Evolutionary conservation across 2,113 vertebrate species (phyloP).

Genomic region (Nothobranchius kuhntae): DNA sequence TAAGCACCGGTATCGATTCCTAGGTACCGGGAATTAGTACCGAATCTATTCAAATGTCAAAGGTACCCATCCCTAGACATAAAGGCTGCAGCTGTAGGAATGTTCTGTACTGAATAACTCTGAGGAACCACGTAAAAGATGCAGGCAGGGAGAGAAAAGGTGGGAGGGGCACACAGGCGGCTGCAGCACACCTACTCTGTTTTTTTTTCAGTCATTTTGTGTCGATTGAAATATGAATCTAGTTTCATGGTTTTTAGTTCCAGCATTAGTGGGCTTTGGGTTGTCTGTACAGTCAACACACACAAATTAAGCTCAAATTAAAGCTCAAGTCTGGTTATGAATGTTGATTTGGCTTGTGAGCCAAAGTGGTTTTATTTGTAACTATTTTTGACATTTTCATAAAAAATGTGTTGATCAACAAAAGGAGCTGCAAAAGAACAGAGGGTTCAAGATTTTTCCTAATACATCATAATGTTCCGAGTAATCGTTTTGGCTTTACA

Average conservation of each 20-base stretch:
- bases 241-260: slow-evolving; percentile 10
- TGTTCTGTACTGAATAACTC: slow-evolving; percentile 26
- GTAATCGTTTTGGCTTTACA: slow-evolving; percentile 32
- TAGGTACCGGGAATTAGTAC: no score
- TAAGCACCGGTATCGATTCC: no score
- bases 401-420: slow-evolving; percentile 44
- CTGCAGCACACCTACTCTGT: background rate
- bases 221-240: slow-evolving; percentile 13
- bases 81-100: slow-evolving; percentile 32
- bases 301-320: slow-evolving; percentile 19
- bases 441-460: background rate
- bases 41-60: no score
- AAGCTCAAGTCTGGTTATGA: slow-evolving; percentile 15
- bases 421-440: slow-evolving; percentile 10
- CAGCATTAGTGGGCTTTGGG: background rate
- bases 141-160: slow-evolving; percentile 10
- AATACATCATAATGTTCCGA: background rate
- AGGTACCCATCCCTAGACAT: background rate
- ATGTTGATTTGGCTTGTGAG: slow-evolving; percentile 24
- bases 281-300: background rate
- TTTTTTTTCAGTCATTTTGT: slow-evolving; percentile 16
- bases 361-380: slow-evolving; percentile 37
- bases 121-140: slow-evolving; percentile 3
- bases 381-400: slow-evolving; percentile 43
- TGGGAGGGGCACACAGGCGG: background rate